Base-by-base conservation (phyloP, 2,888 invertebrate genomes). In the Noctuana brunneofusca region DNA sequence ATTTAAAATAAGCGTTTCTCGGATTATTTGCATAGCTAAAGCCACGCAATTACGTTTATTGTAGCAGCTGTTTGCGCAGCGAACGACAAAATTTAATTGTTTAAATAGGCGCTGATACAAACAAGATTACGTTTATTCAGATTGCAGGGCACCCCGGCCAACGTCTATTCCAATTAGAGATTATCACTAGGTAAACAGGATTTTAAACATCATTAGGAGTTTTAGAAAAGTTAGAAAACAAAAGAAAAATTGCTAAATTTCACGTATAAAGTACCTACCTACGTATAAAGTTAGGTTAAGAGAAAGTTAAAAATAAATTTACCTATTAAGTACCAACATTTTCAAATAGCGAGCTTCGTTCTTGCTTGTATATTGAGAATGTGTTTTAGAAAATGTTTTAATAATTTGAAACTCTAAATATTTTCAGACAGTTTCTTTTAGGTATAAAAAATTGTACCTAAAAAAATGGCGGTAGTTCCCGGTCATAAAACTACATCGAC, bases 21-120 rank as follows among this genome's bases (percentile, higher is more conserved):
- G 27, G 2, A 35, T 35, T 48, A 57, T 57, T 57, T 48, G 22
- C 14, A 14, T 27, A 48, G 11, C 38, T 38, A 24, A 38, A 27
- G 24, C 35, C 35, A 32, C 48, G 49, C 52, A 58, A 55, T 58
- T 41, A 30, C 52, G 16, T 52, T 58, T 50, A 58, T 52, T 41
- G 18, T 14, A 50, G 14, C 41, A 14, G 16, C 54, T 60, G 59
- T 53, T 43, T 32, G n/a, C 46, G 9, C 20, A 30, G 46, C 22
- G n/a, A 52, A 30, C 46, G 46, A 59, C 59, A 41, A 59, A 54
- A 54, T 60, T 60, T 54, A 60, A 54, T 54, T 60, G 54, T 60
- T 60, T 60, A 60, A 54, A 35, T 48, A 54, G 54, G 48, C 60
- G 35, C 18, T 27, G 49, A 60, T 43, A 35, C 24, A 46, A 60